These are phyloP conservation scores for Xanthorhoe spadicearia DNA, from an alignment of 2,888 invertebrate genomes.

Conservation along the genomic window DNA sequence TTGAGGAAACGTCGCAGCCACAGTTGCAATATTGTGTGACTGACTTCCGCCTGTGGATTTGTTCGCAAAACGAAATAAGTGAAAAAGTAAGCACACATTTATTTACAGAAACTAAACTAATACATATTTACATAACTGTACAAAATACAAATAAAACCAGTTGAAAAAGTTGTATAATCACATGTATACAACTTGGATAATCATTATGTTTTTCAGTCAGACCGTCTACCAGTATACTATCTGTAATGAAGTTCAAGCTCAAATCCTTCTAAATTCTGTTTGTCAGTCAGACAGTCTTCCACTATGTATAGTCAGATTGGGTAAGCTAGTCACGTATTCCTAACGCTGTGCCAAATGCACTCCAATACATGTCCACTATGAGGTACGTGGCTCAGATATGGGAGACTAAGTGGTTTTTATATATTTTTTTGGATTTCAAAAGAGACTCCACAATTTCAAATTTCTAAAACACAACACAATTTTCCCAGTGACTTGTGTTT, in stretches of 20 bases:
- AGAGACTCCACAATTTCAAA: neutral
- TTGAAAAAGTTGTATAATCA: no score
- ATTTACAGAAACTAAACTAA: no score
- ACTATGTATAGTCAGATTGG: constrained; percentile 12
- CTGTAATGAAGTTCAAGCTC: no score
- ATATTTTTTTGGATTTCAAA: neutral
- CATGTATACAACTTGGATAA: neutral
- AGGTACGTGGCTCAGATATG: constrained; percentile 23
- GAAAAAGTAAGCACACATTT: no score
- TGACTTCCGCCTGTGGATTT: neutral
- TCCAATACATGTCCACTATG: constrained; percentile 32
- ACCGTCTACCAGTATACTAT: no score
- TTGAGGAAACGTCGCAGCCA: constrained; percentile 20
- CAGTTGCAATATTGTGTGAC: constrained; percentile 35
- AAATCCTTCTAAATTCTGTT: neutral
- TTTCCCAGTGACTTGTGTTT: neutral
- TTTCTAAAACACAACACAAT: neutral
- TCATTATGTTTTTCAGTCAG: no score
- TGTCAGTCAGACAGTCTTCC: neutral
- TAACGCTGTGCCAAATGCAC: constrained; percentile 46
- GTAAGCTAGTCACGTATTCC: constrained; percentile 42
- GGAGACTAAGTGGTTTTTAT: neutral
- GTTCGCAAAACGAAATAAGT: neutral
- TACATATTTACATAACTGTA: no score
- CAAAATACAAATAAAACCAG: no score